These are phyloP conservation scores for Bovichtus variegatus DNA, from an alignment of 2,797 vertebrate species.

Conservation along the genomic window DNA sequence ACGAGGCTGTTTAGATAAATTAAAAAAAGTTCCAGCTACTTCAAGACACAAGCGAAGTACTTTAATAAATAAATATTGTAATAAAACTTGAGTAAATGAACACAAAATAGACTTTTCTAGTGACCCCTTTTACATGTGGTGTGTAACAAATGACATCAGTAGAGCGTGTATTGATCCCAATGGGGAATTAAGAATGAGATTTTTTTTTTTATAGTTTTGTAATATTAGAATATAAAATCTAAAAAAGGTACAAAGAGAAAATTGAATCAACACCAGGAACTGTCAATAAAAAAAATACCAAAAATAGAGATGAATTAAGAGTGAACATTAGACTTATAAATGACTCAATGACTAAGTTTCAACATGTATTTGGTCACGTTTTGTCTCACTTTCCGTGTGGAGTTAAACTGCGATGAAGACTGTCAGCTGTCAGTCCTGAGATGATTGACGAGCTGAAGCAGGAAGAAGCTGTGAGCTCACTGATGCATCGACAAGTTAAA, in stretches of 20 bases:
- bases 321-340: no score
- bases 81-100: not conserved
- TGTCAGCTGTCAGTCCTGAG: slow-evolving; percentile 48
- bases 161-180: not conserved
- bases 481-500: not conserved
- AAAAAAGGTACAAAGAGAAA: not conserved
- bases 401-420: slow-evolving; percentile 21
- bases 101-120: not conserved
- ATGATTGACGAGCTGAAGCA: slow-evolving; percentile 39
- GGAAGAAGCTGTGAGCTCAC: not conserved
- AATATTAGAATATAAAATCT: not conserved
- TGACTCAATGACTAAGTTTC: no score
- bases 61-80: not conserved
- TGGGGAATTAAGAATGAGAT: not conserved
- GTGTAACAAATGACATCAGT: slow-evolving; percentile 15
- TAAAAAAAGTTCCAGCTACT: not conserved
- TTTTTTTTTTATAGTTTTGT: not conserved
- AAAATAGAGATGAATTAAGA: no score
- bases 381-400: no score
- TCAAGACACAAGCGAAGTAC: not conserved
- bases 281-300: no score
- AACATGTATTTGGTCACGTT: no score
- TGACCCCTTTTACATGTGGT: not conserved
- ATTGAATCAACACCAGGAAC: not conserved
- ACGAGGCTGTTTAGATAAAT: not conserved